Evolutionary conservation across 2,113 vertebrate genomes (phyloP).

Genomic region (Clarias magur): DNA sequence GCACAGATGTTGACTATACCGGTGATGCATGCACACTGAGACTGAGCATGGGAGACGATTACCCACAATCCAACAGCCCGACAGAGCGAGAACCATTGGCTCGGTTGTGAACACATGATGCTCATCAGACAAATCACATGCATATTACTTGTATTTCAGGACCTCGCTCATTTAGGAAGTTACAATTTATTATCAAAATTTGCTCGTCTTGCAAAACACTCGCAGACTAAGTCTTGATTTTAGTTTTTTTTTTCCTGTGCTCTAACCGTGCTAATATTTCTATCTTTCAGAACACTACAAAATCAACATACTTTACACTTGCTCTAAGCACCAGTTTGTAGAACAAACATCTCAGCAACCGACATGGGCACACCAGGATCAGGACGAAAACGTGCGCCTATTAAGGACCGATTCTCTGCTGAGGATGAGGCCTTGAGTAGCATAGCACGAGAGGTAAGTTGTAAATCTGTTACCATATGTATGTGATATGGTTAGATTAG

Average conservation of each 20-base stretch:
- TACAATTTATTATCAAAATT: no score
- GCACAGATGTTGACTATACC: no score
- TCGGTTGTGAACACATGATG: no score
- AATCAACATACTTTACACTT: conserved; percentile 6
- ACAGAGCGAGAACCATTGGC: no score
- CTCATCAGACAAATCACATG: no score
- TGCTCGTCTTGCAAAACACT: no score
- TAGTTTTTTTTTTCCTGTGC: neutral
- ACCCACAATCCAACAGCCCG: no score
- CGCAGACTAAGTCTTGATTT: no score
- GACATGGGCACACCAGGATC: conserved; percentile 94
- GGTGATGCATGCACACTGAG: no score
- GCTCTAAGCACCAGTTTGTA: conserved; percentile 44
- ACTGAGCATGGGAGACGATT: no score
- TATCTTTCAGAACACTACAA: conserved; percentile 32
- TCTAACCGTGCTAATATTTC: neutral
- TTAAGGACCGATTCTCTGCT: conserved; percentile 96
- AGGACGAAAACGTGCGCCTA: conserved; percentile 91
- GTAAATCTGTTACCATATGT: neutral
- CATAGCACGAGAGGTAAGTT: conserved; percentile 92
- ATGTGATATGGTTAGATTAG: neutral
- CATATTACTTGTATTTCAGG: no score
- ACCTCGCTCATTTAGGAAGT: no score
- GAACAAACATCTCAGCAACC: conserved; percentile 43
- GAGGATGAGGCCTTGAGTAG: conserved; percentile 95